Conservation (phyloP, 2,797 vertebrate species). For the Coreius guichenoti region DNA sequence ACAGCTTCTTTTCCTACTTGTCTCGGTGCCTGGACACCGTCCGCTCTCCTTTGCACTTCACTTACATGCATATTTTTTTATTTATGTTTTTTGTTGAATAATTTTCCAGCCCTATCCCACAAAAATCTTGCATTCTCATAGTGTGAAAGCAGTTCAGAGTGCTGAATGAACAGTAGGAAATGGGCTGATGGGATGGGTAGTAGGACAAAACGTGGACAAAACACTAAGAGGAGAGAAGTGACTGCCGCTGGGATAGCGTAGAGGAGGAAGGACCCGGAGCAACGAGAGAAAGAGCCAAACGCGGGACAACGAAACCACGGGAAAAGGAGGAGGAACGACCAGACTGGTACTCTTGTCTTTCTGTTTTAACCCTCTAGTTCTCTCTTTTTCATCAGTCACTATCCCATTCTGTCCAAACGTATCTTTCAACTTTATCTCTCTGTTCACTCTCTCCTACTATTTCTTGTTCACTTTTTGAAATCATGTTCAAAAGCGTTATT, state of each 20-base stretch:
- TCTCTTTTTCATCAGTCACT: not conserved
- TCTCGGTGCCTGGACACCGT: not conserved
- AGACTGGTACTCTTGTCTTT: constrained; percentile 40
- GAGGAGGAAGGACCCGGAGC: constrained; percentile 67
- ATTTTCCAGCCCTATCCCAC: constrained; percentile 18
- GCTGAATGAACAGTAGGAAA: constrained; percentile 44
- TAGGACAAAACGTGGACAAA: constrained; percentile 38
- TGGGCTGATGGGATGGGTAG: constrained; percentile 16
- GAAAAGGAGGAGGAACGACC: constrained; percentile 64
- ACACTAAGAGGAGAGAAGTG: constrained; percentile 36
- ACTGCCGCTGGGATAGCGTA: constrained; percentile 22
- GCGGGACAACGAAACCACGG: constrained; percentile 70
- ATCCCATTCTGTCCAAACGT: not conserved
- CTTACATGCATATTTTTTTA: constrained; percentile 1
- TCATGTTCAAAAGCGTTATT: not conserved
- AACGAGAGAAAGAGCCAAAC: constrained; percentile 72
- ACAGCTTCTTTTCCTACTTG: constrained; percentile 37
- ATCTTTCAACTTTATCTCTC: constrained; percentile 6
- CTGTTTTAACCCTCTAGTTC: not conserved
- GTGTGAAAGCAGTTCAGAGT: constrained; percentile 9
- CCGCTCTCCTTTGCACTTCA: constrained; percentile 18
- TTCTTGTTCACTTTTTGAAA: constrained; percentile 14
- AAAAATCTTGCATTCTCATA: not conserved
- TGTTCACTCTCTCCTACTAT: not conserved
- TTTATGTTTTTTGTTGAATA: not conserved